phyloP scores from a whole-genome alignment of 1,140 invertebrate species.

The Penaeus japonicus region DNA sequence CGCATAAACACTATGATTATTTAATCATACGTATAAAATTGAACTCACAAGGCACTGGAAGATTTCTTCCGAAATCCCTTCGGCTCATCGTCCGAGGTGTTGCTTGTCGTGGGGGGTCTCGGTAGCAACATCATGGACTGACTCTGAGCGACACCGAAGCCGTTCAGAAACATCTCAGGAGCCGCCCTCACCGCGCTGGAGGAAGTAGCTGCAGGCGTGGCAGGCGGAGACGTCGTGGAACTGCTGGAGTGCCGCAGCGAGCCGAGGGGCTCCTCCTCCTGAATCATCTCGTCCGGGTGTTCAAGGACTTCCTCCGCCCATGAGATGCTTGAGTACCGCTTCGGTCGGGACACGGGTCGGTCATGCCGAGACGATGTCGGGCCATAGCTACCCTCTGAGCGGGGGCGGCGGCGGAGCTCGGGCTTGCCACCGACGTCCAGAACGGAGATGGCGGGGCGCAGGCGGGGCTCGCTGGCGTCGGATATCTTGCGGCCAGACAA shows the following conservation, averaged over 20 bases:
- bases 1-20: not conserved
- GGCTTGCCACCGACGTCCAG: not conserved
- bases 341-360: no score
- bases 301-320: no score
- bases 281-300: no score
- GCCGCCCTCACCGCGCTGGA: not conserved
- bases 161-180: not conserved
- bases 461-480: not conserved
- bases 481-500: not conserved
- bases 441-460: not conserved
- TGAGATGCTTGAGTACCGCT: no score
- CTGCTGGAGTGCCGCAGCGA: no score
- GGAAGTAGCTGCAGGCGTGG: not conserved
- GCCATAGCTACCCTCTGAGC: no score
- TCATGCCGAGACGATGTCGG: no score
- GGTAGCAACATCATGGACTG: constrained; percentile 34
- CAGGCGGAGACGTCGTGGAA: not conserved
- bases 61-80: constrained; percentile 9
- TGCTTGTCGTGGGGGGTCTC: not conserved
- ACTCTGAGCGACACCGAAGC: not conserved
- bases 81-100: constrained; percentile 26
- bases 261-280: no score
- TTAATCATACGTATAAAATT: not conserved
- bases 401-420: not conserved
- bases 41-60: constrained; percentile 23